Evolutionary conservation across 2,113 vertebrate species (phyloP), one percentile per base, ranked within the genome.

Genomic region (Cavia porcellus): DNA sequence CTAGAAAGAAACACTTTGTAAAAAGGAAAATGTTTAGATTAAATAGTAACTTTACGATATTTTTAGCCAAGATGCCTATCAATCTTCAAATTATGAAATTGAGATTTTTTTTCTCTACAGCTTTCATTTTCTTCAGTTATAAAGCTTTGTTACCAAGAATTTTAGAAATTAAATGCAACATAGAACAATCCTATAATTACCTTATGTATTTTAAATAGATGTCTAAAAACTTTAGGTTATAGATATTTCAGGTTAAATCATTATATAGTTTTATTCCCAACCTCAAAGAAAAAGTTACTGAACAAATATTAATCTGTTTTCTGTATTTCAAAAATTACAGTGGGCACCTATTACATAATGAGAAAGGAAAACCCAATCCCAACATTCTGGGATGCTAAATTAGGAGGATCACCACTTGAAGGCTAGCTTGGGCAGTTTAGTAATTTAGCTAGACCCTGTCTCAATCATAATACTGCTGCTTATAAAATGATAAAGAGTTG

Each of bases 11-110:
- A 32, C 5, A 52, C 10, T 47, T 80, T 55, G 3, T 87, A 75
- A 57, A 57, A 30, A 94, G 13, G 50, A 89, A 92, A 86, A 87
- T 14, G 72, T 84, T 83, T 86, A 92, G 45, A 30, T 24, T 68
- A 86, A 72, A 88, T 42, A 61, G 17, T 35, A 61, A 92, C 2
- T 47, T 68, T 77, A 82, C 32, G 50, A 62, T 86, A 86, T 89
- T 95, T 92, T 92, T 50, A 94, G 12, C 89, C 30, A 80, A 86
- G 87, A 61, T 50, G 3, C 22, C 42, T 38, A 45, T 66, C 57
- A 50, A 57, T 19, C 66, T 94, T 92, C 62, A 74, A 75, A 86
- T 92, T 68, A 75, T 38, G 4, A 94, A 95, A 86, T 45, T 81
- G 22, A 92, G 62, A 52, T 38, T 28, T 84, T 68, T 72, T 10